Evolutionary conservation across 2,113 vertebrate species (phyloP), one percentile per base, ranked within the genome.

Genomic region (Notothenia rossii): DNA sequence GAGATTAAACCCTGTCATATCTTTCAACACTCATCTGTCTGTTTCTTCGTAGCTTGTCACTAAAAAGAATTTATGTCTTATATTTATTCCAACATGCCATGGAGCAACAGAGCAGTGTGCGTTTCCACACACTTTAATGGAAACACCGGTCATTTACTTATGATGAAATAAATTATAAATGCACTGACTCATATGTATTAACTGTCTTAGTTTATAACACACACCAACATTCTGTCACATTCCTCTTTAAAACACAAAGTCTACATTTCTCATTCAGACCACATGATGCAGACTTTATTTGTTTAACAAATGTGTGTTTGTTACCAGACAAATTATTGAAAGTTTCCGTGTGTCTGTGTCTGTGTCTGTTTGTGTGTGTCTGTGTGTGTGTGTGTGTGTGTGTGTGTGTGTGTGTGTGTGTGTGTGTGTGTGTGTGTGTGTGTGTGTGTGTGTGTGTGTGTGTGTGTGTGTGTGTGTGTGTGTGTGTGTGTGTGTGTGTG

Each of bases 301-400:
- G 88, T 76, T 91, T 61, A 90, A 82, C 88, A 91, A 92, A 92
- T 88, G 33, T 51, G 43, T 76, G 61, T 76, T 75, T 81, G 45
- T 70, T 63, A 64, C 36, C 76, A 63, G 48, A 67, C 55, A 67
- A 22, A 68, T 15, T 45, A 55, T 43, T 69, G 9, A 22, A 59
- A 64, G 62, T 54, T 58, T 25, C 22, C 12, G 7, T 40, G 36
- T 40, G 2, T 49, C 22, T 55, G 70, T 56, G 22, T 10, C 10
- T 51, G 11, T 9, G 14, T 18, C 25, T 43, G 7, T 14, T 45
- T 70, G 50, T 40, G 46, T 58, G 77, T 36, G 62, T 10, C 2
- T 56, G 22, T 10, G 13, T 51, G 11, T 9, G 14, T 18, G 36
- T 43, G 7, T 14, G 50, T 70, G 50, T 40, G 46, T 58, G 77